Evolutionary conservation across 2,113 vertebrate genomes (phyloP), one percentile per base, ranked within the genome.

Genomic region (Crotalus helleri): DNA sequence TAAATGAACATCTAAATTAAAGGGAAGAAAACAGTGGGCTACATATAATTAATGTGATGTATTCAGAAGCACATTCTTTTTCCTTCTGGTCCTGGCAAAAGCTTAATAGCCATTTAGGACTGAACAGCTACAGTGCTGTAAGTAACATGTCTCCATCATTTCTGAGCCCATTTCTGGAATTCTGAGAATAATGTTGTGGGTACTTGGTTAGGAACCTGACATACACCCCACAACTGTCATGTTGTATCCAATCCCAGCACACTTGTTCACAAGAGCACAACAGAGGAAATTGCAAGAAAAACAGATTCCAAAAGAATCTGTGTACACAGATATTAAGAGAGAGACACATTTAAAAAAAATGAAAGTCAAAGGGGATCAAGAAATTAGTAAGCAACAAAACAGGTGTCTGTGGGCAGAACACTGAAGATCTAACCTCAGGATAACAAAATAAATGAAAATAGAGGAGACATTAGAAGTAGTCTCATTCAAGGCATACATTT

Each of bases 1-100:
- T 61, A 10, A 53, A 0, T 9, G 46, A 94, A 53, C 8, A 94
- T 2, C 0, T 15, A 90, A 94, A 91, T 69, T 87, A 94, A n/a
- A 95, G 49, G 85, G 85, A 69, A 1, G 1, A 93, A 85, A 53
- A 12, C 0, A 90, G 53, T 44, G 90, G 94, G 93, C 9, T 93
- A 89, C 2, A 21, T 53, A 19, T 7, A 92, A 90, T 92, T 95
- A 55, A 1, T 49, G 21, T 17, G 17, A 3, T 85, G 92, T 93
- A 4, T 54, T 46, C 91, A 69, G 19, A 91, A 24, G 94, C 49
- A 26, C 85, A 46, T 91, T 44, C 33, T 85, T 49, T 49, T 13
- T 91, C 49, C 51, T 4, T 5, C 64, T 91, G 21, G 5, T 44
- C 33, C 15, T 81, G 74, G 33, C 33, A 81, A 21, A 81, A 44